A percentile compares a stretch with the other conserved stretches of the same genome.
phyloP scores from a whole-genome alignment of 2,888 invertebrate genomes.

The Steromphala cineraria region DNA sequence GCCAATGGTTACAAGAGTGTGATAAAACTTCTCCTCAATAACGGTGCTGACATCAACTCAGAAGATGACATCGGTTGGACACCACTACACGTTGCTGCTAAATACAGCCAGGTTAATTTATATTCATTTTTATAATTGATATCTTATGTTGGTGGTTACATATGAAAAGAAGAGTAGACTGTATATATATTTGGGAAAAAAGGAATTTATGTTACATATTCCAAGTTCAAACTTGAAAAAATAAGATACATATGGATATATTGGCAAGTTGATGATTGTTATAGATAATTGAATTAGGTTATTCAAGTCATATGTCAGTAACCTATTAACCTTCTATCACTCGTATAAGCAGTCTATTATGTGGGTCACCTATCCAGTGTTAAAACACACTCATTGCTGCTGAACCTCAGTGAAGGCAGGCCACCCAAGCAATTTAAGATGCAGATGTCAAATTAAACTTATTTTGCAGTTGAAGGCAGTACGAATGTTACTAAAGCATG shows the following conservation, averaged over 20 bases:
- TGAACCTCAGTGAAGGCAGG: not conserved
- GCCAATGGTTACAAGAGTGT: constrained; percentile 63
- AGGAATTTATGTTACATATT: too few species aligned
- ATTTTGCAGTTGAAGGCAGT: constrained; percentile 47
- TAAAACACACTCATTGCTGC: not conserved
- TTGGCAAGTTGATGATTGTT: too few species aligned
- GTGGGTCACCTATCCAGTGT: not conserved
- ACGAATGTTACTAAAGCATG: constrained; percentile 50
- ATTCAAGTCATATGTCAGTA: too few species aligned
- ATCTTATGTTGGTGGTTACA: too few species aligned
- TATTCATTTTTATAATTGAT: not conserved
- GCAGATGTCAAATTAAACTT: not conserved
- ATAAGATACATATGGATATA: too few species aligned
- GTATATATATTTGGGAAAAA: too few species aligned
- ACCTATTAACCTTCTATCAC: too few species aligned
- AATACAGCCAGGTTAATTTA: constrained; percentile 56
- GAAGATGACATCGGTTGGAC: constrained; percentile 58
- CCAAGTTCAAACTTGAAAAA: too few species aligned
- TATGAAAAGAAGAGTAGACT: too few species aligned
- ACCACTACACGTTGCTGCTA: constrained; percentile 64
- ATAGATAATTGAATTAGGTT: too few species aligned
- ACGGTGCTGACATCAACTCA: constrained; percentile 50
- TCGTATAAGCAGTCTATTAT: too few species aligned
- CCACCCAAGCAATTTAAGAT: too few species aligned
- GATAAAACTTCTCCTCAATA: constrained; percentile 48